Conservation (phyloP, 2,797 vertebrate species). For the Rhodeus uyekii region DNA sequence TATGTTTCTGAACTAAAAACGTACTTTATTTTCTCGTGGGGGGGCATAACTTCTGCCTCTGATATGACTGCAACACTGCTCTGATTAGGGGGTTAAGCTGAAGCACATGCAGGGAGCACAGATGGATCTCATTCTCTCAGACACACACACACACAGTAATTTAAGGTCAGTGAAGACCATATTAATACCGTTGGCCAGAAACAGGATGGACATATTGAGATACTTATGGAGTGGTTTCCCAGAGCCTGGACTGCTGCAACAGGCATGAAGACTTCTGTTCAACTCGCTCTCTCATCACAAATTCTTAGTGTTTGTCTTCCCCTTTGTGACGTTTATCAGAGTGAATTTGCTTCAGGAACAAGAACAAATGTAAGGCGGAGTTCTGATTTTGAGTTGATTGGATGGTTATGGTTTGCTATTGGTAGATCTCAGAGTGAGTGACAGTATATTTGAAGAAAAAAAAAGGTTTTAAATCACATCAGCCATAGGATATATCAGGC, state of each 20-base stretch:
- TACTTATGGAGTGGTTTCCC: conserved; percentile 51
- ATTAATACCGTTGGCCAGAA: conserved; percentile 48
- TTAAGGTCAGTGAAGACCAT: conserved; percentile 49
- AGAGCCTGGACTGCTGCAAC: conserved; percentile 30
- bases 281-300: background rate
- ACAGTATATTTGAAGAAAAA: background rate
- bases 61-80: conserved; percentile 42
- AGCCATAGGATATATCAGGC: background rate
- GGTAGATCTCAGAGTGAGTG: background rate
- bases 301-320: background rate
- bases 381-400: background rate
- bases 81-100: conserved; percentile 73
- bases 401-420: background rate
- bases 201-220: conserved; percentile 54
- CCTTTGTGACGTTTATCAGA: background rate
- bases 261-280: conserved; percentile 14
- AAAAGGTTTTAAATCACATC: too few species aligned
- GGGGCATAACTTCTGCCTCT: background rate
- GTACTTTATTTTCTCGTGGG: background rate
- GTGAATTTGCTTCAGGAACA: background rate
- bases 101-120: conserved; percentile 64
- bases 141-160: conserved; percentile 31
- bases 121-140: conserved; percentile 46
- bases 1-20: background rate
- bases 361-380: background rate